A percentile compares a stretch with the other conserved stretches of the same genome.
phyloP scores from a whole-genome alignment of 2,888 invertebrate species.

The Microplitis deprimator region DNA sequence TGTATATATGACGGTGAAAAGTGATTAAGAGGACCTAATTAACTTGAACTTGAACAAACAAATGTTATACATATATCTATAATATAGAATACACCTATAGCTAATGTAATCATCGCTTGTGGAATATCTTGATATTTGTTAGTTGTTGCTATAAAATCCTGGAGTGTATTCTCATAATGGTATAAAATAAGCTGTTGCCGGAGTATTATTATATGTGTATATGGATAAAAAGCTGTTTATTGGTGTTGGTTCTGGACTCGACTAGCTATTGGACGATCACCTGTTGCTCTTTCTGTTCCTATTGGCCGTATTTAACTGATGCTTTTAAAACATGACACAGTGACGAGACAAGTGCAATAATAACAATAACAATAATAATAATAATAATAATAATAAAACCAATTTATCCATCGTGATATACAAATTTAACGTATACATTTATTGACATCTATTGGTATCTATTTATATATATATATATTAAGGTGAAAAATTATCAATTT shows the following conservation, averaged over 20 bases:
- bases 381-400: not conserved
- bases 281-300: constrained; percentile 61
- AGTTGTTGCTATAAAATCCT: not conserved
- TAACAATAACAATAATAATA: not conserved
- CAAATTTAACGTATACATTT: not conserved
- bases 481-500: too few relatives aligned
- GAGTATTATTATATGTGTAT: constrained; percentile 26
- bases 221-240: not conserved
- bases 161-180: not conserved
- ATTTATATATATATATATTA: too few relatives aligned
- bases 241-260: constrained; percentile 25
- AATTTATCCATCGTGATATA: constrained; percentile 4
- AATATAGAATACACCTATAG: constrained; percentile 10
- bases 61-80: not conserved
- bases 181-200: constrained; percentile 31
- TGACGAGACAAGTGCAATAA: constrained; percentile 58
- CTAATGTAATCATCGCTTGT: constrained; percentile 29
- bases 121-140: constrained; percentile 38
- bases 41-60: constrained; percentile 58
- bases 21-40: constrained; percentile 32
- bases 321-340: constrained; percentile 55
- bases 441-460: too few relatives aligned
- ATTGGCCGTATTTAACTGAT: constrained; percentile 59
- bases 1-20: not conserved
- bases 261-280: constrained; percentile 64